These are phyloP conservation scores for Hydraecia micacea DNA, from an alignment of 2,888 invertebrate genomes.

Conservation along the genomic window DNA sequence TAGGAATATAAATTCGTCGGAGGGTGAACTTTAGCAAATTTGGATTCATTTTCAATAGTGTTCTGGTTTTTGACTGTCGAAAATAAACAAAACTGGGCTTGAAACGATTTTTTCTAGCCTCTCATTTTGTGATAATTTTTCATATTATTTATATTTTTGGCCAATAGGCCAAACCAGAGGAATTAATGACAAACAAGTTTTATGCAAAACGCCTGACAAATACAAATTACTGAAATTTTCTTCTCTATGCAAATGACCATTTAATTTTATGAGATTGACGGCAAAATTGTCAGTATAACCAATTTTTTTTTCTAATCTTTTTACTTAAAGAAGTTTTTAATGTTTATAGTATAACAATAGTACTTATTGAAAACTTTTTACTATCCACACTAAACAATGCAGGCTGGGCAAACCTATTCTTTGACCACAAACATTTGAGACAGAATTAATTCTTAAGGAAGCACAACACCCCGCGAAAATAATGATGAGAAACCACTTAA, in stretches of 20 bases:
- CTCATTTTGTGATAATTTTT: neutral
- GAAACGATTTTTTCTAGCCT: neutral
- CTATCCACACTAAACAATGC: too few relatives aligned
- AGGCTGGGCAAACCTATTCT: too few relatives aligned
- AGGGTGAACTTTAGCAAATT: neutral
- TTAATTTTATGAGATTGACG: neutral
- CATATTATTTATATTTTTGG: neutral
- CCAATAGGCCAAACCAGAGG: neutral
- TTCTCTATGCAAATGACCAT: too few relatives aligned
- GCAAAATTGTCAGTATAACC: too few relatives aligned
- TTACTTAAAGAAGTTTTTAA: neutral
- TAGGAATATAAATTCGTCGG: neutral
- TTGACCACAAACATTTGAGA: too few relatives aligned
- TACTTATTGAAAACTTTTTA: neutral
- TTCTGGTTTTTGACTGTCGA: neutral
- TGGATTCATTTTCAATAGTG: neutral
- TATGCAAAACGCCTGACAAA: neutral
- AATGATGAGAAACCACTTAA: too few relatives aligned
- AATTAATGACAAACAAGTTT: neutral
- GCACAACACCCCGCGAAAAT: too few relatives aligned
- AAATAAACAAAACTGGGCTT: neutral
- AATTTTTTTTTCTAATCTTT: neutral
- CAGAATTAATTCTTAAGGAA: too few relatives aligned
- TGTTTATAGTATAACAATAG: neutral
- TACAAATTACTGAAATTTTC: neutral